Base-by-base conservation (phyloP, 2,113 vertebrate genomes). In the Hemicordylus capensis region DNA sequence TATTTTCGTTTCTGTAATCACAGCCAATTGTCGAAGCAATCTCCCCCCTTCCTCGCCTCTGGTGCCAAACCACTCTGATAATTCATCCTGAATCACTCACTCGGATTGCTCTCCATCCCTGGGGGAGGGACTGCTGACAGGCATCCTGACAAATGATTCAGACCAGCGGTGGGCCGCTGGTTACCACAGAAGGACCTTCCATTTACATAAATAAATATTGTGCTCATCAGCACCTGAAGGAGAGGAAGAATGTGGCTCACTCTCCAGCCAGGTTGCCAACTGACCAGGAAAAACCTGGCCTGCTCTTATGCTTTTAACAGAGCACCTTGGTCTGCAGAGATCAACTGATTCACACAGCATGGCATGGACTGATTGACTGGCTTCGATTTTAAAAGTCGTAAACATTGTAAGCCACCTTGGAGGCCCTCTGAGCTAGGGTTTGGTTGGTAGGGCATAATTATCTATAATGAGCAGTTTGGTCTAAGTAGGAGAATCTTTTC, bases 71-170 rank as follows among this genome's bases (percentile, higher is more conserved):
- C 10, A 7, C 34, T 8, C 63, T 39, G 64, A 66, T 81, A 63
- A 79, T 79, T 61, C 61, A 44, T n/a, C 44, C 66, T 81, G 66
- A 59, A 59, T 83, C 81, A 83, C 81, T 22, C 39, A 51, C 48
- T 28, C 31, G 44, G 56, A 63, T 73, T 14, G 51, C 46, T 69
- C 34, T 58, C 26, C 39, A n/a, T n/a, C n/a, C 72, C 34, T 39
- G 7, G 26, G 66, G 51, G 54, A 19, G 51, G n/a, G 4, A 15
- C n/a, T n/a, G n/a, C n/a, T n/a, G n/a, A n/a, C 66, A 58, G 31
- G 10, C 24, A 8, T 15, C n/a, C 39, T 42, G n/a, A 42, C 5
- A 1, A 20, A 44, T 58, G 80, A 81, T 46, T 81, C 80, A 81
- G 8, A 15, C 34, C 24, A 48, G 39, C 26, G 34, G 19, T 42